Evolutionary conservation across 2,113 vertebrate genomes (phyloP).

Genomic region (Axis porcinus): DNA sequence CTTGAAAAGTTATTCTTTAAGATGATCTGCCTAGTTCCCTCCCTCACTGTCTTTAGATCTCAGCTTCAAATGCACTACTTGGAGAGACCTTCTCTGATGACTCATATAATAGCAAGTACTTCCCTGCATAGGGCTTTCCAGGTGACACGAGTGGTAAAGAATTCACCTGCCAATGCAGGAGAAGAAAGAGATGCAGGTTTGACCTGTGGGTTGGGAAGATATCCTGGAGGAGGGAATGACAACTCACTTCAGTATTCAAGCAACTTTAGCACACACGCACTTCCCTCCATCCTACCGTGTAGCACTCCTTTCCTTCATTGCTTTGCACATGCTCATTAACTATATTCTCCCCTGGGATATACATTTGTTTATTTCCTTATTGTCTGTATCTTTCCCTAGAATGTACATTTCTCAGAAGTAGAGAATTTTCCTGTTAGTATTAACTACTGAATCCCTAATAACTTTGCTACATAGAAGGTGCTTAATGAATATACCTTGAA

Average conservation of each 20-base stretch:
- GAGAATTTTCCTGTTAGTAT: not conserved
- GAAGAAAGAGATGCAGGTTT: not conserved
- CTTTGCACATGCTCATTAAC: not conserved
- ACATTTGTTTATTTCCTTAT: not conserved
- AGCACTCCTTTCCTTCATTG: not conserved
- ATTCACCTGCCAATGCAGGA: not conserved
- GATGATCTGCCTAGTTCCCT: not conserved
- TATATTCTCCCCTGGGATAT: not conserved
- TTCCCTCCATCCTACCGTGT: too few species aligned
- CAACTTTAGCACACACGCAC: not conserved
- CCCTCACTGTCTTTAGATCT: not conserved
- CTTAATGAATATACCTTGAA: not conserved
- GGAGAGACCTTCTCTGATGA: not conserved
- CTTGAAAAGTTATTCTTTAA: not conserved
- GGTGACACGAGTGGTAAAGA: not conserved
- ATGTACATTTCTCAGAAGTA: not conserved
- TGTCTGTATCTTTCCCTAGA: not conserved
- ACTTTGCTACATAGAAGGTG: not conserved
- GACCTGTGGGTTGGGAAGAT: not conserved
- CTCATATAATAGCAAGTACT: not conserved
- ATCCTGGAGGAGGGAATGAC: not conserved
- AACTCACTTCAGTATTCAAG: not conserved
- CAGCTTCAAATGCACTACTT: not conserved
- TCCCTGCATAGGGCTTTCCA: not conserved
- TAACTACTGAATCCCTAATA: not conserved